Conservation (phyloP, 1,140 invertebrate species). For the Drosophila oshimai region DNA sequence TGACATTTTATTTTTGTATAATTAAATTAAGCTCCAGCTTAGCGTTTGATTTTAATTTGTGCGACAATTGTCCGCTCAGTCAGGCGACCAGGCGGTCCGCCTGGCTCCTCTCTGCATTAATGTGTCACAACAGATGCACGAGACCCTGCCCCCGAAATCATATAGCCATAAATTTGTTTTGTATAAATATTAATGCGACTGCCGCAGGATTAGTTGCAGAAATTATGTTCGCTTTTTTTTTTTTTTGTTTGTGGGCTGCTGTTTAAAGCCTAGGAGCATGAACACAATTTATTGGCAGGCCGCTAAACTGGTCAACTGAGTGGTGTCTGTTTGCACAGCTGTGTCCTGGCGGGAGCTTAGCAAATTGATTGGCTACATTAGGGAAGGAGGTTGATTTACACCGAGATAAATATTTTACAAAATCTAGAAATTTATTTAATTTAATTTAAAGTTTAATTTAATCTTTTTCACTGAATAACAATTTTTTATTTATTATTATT, state of each 20-base stretch:
- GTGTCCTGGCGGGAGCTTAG: slow-evolving; percentile 52
- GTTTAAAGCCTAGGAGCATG: slow-evolving; percentile 51
- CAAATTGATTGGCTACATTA: slow-evolving; percentile 54
- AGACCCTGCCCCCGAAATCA: slow-evolving; percentile 39
- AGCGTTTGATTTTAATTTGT: slow-evolving; percentile 82
- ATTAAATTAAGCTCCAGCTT: slow-evolving; percentile 78
- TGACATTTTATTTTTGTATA: slow-evolving; percentile 82
- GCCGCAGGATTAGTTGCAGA: slow-evolving; percentile 75
- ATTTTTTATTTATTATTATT: no score
- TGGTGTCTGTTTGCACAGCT: slow-evolving; percentile 53
- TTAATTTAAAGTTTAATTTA: no score
- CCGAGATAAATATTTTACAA: no score
- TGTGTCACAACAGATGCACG: slow-evolving; percentile 50
- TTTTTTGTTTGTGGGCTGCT: slow-evolving; percentile 12
- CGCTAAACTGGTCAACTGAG: slow-evolving; percentile 28
- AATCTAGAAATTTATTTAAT: no score
- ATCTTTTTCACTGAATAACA: no score
- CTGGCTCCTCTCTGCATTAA: slow-evolving; percentile 36
- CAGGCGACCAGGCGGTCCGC: not conserved
- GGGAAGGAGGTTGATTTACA: no score
- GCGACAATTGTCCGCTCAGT: slow-evolving; percentile 65
- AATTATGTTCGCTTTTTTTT: slow-evolving; percentile 64
- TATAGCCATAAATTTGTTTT: slow-evolving; percentile 75
- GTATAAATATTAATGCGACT: slow-evolving; percentile 71
- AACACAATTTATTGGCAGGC: slow-evolving; percentile 63